phyloP scores from a whole-genome alignment of 2,888 invertebrate genomes.

The Calliphora vomitoria region DNA sequence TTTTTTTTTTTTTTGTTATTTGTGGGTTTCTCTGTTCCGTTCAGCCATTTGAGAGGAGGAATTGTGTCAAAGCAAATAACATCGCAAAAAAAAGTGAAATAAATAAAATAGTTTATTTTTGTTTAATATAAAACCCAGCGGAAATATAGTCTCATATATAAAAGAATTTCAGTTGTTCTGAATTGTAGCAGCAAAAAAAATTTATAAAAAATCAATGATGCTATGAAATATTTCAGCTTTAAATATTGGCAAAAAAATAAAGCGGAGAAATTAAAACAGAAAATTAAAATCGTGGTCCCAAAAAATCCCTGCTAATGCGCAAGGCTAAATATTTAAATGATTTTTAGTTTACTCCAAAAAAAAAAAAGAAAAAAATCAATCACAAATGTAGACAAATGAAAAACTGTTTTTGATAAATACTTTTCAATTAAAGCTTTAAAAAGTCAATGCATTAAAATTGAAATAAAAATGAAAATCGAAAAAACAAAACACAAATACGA shows the following conservation, averaged over 20 bases:
- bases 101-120: constrained; percentile 56
- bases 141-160: constrained; percentile 56
- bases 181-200: not conserved
- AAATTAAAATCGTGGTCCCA: constrained; percentile 24
- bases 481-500: too few relatives aligned
- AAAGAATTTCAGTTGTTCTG: constrained; percentile 19
- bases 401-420: not conserved
- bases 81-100: constrained; percentile 44
- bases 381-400: not conserved
- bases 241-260: not conserved
- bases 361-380: not conserved
- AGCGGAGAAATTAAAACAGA: constrained; percentile 5
- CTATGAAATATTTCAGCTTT: constrained; percentile 37
- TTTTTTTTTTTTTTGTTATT: not conserved
- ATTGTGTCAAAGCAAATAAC: constrained; percentile 56
- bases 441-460: not conserved
- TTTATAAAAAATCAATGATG: constrained; percentile 54
- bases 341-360: not conserved
- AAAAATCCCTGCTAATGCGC: not conserved
- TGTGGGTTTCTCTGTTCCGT: not conserved
- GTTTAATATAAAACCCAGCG: constrained; percentile 58
- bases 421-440: constrained; percentile 28
- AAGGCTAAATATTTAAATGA: not conserved
- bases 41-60: constrained; percentile 42
- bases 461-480: not conserved